These are phyloP conservation scores for Porphyrio hochstetteri DNA, from an alignment of 2,113 vertebrate species.

Conservation along the genomic window DNA sequence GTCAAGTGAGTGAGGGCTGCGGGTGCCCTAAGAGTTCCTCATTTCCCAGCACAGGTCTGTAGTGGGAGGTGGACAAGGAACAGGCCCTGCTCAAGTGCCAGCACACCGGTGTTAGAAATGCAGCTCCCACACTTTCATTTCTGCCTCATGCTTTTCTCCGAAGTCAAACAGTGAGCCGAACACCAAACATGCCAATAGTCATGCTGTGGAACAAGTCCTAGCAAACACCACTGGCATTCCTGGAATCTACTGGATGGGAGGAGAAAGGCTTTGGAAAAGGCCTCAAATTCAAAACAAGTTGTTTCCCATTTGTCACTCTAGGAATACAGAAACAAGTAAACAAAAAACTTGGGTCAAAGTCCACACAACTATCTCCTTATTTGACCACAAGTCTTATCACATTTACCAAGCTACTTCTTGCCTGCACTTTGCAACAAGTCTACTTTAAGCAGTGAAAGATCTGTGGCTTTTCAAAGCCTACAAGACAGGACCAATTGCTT, in stretches of 20 bases:
- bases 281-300: constrained; percentile 40
- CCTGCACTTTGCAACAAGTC: not conserved
- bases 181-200: not conserved
- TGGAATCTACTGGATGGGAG: constrained; percentile 1
- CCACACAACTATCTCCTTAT: not conserved
- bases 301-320: constrained; percentile 26
- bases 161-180: not conserved
- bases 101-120: not conserved
- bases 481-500: not conserved
- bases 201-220: constrained; percentile 23
- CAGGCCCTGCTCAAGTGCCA: not conserved
- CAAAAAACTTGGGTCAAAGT: constrained; percentile 50
- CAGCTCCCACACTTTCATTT: not conserved
- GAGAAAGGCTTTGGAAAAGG: not conserved
- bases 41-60: not conserved
- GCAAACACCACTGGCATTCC: constrained; percentile 35
- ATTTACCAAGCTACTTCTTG: not conserved
- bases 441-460: not conserved
- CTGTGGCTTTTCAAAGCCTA: not conserved
- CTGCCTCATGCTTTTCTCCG: not conserved
- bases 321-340: constrained; percentile 55
- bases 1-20: not conserved
- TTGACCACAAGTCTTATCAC: not conserved
- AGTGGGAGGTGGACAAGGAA: not conserved
- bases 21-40: not conserved